Percentiles rank a stretch among this genome's conserved stretches.
These are phyloP conservation scores for Sebastes itinus DNA, from an alignment of 2,797 vertebrate genomes.

Conservation along the genomic window DNA sequence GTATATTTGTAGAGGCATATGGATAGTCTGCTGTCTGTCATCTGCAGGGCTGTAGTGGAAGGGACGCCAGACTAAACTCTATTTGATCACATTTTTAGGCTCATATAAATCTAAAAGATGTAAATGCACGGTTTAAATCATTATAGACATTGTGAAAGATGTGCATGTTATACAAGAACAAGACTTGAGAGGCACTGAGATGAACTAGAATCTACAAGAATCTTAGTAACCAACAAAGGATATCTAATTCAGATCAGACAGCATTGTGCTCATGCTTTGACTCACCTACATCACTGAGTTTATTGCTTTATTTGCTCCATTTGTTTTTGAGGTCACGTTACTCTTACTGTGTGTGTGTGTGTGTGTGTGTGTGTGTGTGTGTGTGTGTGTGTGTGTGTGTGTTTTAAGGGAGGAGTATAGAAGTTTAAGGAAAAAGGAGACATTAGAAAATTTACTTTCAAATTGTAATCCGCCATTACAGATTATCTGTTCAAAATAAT, in stretches of 20 bases:
- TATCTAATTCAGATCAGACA: background rate
- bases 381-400: background rate
- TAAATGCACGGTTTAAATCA: background rate
- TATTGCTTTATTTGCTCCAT: constrained; percentile 6
- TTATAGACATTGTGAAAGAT: background rate
- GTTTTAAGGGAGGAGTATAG: background rate
- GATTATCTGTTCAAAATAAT: background rate
- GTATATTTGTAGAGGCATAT: constrained; percentile 27
- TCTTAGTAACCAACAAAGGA: background rate
- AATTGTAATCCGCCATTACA: background rate
- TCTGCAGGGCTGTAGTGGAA: background rate
- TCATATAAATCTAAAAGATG: background rate
- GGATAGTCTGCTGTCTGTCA: constrained; percentile 5
- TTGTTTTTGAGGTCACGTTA: background rate
- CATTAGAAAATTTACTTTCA: background rate
- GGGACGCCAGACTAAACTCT: background rate
- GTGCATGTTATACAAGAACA: background rate
- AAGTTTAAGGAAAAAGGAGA: background rate
- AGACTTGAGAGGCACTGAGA: background rate
- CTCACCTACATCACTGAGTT: constrained; percentile 7
- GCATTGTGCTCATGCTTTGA: background rate
- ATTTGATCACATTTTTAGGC: background rate
- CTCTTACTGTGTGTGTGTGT: background rate
- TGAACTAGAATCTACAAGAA: background rate
- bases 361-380: background rate